phyloP scores from a whole-genome alignment of 2,888 invertebrate genomes.

The Drosophila koepferae region DNA sequence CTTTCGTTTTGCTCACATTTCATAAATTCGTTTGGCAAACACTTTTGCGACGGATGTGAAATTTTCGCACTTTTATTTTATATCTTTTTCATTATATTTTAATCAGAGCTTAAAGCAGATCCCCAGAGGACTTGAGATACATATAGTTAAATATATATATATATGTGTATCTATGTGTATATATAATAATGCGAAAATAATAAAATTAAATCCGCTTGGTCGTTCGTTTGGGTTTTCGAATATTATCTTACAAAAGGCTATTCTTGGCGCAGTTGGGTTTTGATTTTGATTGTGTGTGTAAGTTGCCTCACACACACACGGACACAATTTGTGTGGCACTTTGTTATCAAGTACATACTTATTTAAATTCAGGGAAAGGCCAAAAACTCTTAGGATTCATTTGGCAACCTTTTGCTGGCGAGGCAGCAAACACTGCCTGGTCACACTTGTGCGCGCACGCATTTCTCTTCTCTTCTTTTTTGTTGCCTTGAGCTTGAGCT shows the following conservation, averaged over 20 bases:
- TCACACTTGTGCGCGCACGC: conserved; percentile 36
- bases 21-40: not conserved
- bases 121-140: not conserved
- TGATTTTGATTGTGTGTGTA: not conserved
- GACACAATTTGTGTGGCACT: not conserved
- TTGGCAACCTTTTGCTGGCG: conserved; percentile 16
- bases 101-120: not conserved
- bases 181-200: conserved; percentile 29
- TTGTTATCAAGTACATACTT: conserved; percentile 44
- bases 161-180: not conserved
- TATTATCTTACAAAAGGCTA: conserved; percentile 24
- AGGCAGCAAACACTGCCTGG: conserved; percentile 16
- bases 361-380: conserved; percentile 29
- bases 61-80: not conserved
- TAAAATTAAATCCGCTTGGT: conserved; percentile 41
- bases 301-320: not conserved
- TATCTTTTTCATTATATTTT: not conserved
- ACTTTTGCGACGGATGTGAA: not conserved
- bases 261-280: conserved; percentile 23
- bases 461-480: not conserved
- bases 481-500: conserved; percentile 1
- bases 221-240: conserved; percentile 5
- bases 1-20: not conserved
- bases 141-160: conserved; percentile 4
- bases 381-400: conserved; percentile 13